These are phyloP conservation scores for Leptopilina syphax DNA, from an alignment of 2,888 invertebrate species.

Conservation along the genomic window DNA sequence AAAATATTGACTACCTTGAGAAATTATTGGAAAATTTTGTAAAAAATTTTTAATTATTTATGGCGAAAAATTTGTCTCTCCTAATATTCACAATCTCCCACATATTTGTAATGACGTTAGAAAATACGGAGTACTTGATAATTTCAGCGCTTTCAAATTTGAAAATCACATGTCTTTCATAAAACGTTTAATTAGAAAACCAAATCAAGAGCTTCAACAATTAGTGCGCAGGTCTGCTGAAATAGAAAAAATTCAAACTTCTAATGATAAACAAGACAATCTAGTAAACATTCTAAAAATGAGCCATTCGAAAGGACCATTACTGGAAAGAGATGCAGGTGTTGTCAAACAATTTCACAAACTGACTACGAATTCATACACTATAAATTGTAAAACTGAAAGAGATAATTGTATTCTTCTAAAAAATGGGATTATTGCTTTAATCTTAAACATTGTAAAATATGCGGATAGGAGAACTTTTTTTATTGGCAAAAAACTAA, in stretches of 20 bases:
- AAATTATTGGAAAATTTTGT: neutral
- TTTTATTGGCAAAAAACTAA: neutral
- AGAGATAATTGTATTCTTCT: neutral
- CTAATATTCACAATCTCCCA: constrained; percentile 38
- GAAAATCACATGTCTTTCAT: neutral
- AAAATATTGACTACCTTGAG: constrained; percentile 32
- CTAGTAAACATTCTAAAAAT: neutral
- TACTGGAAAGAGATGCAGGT: neutral
- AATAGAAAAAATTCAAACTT: neutral
- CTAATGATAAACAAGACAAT: neutral
- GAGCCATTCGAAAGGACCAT: neutral
- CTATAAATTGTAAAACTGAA: neutral
- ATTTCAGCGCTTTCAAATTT: constrained; percentile 4
- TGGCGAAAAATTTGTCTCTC: constrained; percentile 22
- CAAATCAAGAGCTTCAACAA: neutral
- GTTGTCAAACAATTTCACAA: neutral
- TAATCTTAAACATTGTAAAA: neutral
- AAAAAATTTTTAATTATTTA: constrained; percentile 16
- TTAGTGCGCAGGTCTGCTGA: neutral
- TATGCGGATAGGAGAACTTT: neutral
- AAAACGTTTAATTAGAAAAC: constrained; percentile 4
- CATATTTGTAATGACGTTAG: constrained; percentile 43
- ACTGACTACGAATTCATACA: neutral
- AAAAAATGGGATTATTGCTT: neutral
- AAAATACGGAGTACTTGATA: neutral